These are phyloP conservation scores for Pilophorus perplexus DNA, from an alignment of 2,888 invertebrate genomes.

Conservation along the genomic window DNA sequence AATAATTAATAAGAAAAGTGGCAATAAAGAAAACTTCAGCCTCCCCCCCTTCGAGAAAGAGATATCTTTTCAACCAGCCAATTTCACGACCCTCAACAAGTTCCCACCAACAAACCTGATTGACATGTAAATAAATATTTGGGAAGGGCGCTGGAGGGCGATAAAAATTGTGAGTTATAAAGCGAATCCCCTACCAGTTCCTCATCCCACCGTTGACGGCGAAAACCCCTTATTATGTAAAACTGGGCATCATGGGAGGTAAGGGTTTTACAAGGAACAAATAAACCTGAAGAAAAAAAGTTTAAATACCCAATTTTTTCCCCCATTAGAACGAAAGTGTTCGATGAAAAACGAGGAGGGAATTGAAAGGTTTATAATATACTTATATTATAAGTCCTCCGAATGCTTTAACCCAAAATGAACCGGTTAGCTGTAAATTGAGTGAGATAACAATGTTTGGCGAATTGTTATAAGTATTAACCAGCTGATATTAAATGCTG, in stretches of 20 bases:
- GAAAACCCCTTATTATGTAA: conserved; percentile 28
- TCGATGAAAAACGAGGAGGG: not conserved
- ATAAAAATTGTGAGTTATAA: conserved; percentile 29
- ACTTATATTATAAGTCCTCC: too few relatives aligned
- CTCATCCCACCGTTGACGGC: not conserved
- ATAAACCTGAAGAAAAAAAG: too few relatives aligned
- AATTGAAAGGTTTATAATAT: too few relatives aligned
- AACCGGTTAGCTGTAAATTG: too few relatives aligned
- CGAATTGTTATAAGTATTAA: too few relatives aligned
- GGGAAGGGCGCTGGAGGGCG: not conserved
- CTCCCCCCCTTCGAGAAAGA: too few relatives aligned
- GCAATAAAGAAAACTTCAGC: conserved; percentile 14
- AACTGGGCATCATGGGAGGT: conserved; percentile 21
- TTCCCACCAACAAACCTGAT: conserved; percentile 10
- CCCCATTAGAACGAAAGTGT: not conserved
- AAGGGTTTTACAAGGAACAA: conserved; percentile 22
- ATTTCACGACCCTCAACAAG: conserved; percentile 3
- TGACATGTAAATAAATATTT: conserved; percentile 34
- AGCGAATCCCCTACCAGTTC: too few relatives aligned
- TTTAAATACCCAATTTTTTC: too few relatives aligned
- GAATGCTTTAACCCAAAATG: too few relatives aligned
- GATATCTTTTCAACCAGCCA: too few relatives aligned
- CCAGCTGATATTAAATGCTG: too few relatives aligned
- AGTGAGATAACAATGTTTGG: too few relatives aligned
- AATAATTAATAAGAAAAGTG: conserved; percentile 1